Base-by-base conservation (phyloP, 2,113 vertebrate species). In the Microcebus ravelobensis region DNA sequence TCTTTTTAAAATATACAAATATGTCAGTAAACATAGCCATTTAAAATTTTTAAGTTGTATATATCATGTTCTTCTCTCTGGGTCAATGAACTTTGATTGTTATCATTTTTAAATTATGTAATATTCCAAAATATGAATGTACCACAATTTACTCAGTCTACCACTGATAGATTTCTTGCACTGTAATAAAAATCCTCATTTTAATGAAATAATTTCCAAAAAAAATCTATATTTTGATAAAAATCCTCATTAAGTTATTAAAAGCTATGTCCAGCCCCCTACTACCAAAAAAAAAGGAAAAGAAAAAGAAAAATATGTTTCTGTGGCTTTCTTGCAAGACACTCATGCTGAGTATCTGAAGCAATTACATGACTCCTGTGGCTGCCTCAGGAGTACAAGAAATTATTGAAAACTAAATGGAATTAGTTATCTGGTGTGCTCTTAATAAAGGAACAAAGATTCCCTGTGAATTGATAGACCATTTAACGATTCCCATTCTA, bases 361-460 rank as follows among this genome's bases (percentile, higher is more conserved):
- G 77, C 90, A 96, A 95, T 89, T 96, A 76, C 8, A 91, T 65
- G 77, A 85, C 87, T 96, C 2, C 0, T 74, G 67, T 82, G 55
- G 63, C 79, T 96, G 34, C 74, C 67, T 93, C 70, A 70, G 94
- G 42, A 96, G 11, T 86, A 80, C 13, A 90, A 71, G 70, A 88
- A 97, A 74, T 96, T 95, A 93, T 2, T 95, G 68, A 96, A 96
- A 96, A 97, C 48, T 77, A 95, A 96, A 91, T 88, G 79, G 73
- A 97, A 95, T 87, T 65, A 87, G 88, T 88, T 93, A 97, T 87
- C 93, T 83, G 77, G 48, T 90, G 29, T 59, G 23, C 73, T 91
- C 50, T 94, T 97, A 91, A 94, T 95, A 96, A 95, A 96, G 77
- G 73, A 89, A 96, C 84, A 96, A 92, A 95, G 73, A 94, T 87